phyloP scores from a whole-genome alignment of 37 sponge, comb jelly and placozoan species.

The Hexactinellida sp. region DNA sequence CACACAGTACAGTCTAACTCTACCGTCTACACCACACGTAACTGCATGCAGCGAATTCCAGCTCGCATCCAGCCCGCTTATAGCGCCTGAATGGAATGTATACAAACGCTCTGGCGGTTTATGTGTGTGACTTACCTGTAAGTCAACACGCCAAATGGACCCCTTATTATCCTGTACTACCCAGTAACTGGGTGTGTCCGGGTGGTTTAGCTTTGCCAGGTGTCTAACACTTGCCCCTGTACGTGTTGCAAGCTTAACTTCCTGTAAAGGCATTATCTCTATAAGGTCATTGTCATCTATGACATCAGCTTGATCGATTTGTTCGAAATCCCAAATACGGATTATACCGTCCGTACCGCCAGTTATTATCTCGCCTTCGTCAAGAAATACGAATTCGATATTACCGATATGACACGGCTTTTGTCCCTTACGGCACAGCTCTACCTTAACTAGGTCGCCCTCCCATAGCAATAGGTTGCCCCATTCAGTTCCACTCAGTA shows the following conservation, averaged over 20 bases:
- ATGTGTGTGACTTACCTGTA: constrained; percentile 71
- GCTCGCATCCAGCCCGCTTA: constrained; percentile 45
- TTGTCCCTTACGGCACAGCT: constrained; percentile 72
- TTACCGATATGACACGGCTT: constrained; percentile 72
- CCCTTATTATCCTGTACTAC: constrained; percentile 90
- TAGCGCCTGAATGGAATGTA: constrained; percentile 70
- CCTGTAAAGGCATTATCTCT: constrained; percentile 88
- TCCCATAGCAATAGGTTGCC: constrained; percentile 99
- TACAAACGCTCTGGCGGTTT: constrained; percentile 71
- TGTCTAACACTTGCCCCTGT: constrained; percentile 56
- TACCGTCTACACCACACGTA: constrained; percentile 24
- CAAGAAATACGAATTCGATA: constrained; percentile 77
- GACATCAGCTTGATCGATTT: constrained; percentile 96
- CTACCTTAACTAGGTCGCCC: constrained; percentile 94
- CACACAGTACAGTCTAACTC: background rate
- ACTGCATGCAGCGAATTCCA: constrained; percentile 51
- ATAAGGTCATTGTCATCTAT: constrained; percentile 79
- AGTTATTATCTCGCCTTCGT: constrained; percentile 96
- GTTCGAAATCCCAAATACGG: constrained; percentile 98
- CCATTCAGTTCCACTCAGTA: constrained; percentile 95
- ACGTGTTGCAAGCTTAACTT: constrained; percentile 55
- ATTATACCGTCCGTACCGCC: constrained; percentile 84
- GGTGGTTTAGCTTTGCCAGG: constrained; percentile 47
- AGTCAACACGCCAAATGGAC: constrained; percentile 90
- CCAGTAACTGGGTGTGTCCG: constrained; percentile 82